phyloP scores from a whole-genome alignment of 2,113 vertebrate species.

The Naja naja region DNA sequence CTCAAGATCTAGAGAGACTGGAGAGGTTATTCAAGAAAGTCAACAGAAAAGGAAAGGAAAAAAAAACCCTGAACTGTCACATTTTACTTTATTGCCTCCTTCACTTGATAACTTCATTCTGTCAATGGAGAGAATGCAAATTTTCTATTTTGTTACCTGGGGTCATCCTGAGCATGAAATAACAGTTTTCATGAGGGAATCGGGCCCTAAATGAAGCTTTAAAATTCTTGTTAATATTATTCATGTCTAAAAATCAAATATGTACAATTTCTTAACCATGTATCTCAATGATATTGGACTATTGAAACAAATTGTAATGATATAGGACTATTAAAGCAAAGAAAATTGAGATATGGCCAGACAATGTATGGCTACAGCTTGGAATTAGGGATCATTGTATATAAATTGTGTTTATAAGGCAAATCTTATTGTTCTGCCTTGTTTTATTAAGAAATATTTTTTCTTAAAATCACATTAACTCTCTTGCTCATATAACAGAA shows the following conservation, averaged over 20 bases:
- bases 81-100: not conserved
- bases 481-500: not conserved
- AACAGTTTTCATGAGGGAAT: not conserved
- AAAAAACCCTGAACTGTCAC: not conserved
- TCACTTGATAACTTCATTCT: not conserved
- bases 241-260: not conserved
- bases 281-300: not conserved
- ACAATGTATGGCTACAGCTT: not conserved
- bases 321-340: not conserved
- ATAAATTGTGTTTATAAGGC: not conserved
- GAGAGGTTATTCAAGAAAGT: not conserved
- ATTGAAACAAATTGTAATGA: not conserved
- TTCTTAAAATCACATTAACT: not conserved
- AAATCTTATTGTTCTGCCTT: not conserved
- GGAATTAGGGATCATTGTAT: not conserved
- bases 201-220: not conserved
- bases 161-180: not conserved
- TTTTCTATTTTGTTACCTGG: not conserved
- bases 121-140: not conserved
- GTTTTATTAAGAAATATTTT: not conserved
- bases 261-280: not conserved
- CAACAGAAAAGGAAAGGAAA: not conserved
- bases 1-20: not conserved
- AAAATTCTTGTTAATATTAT: not conserved
- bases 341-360: not conserved